Evolutionary conservation across 1,140 invertebrate genomes (phyloP), one percentile per base, ranked within the genome.

Genomic region (Aphelinus atriplicis): DNA sequence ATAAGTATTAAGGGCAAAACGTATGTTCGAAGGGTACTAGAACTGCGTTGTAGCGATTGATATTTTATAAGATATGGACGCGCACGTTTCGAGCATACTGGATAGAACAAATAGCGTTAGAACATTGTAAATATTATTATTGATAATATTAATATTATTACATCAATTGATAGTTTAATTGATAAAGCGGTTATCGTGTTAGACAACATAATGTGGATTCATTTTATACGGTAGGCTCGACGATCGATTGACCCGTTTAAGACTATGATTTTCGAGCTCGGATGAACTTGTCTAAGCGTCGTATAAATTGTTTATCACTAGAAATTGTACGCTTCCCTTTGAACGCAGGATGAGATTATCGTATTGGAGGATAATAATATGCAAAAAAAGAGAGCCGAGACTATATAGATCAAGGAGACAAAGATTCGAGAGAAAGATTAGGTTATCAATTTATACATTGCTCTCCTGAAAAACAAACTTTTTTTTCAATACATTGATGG

Each of bases 51-150:
- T 47, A 68, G 48, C 46, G 50, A 73, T 76, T 26, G 70, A 73
- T 82, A 79, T 83, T 83, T 83, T 83, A 79, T 77, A 80, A 78
- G 75, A 81, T 77, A 66, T 71, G 75, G 77, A 71, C 78, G 78
- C 77, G 73, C 79, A 81, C 78, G 78, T 80, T 78, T 78, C 75
- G 71, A 81, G 69, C 77, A 80, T 81, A 71, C 79, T 81, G 75
- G 66, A 80, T 57, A 84, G 78, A 66, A 82, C 65, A 81, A 80
- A 81, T 83, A 82, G 78, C 48, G 65, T 80, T 82, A 84, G 77
- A 78, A 81, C 73, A 76, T 82, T 85, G 84, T 85, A 85, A 71
- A 85, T 84, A 85, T 84, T 84, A 85, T 84, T 84, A 84, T 78
- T 84, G 78, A 82, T 79, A 80, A 82, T 76, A 78, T 83, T 80